These are phyloP conservation scores for Ictalurus furcatus DNA, from an alignment of 2,113 vertebrate species.

Conservation along the genomic window DNA sequence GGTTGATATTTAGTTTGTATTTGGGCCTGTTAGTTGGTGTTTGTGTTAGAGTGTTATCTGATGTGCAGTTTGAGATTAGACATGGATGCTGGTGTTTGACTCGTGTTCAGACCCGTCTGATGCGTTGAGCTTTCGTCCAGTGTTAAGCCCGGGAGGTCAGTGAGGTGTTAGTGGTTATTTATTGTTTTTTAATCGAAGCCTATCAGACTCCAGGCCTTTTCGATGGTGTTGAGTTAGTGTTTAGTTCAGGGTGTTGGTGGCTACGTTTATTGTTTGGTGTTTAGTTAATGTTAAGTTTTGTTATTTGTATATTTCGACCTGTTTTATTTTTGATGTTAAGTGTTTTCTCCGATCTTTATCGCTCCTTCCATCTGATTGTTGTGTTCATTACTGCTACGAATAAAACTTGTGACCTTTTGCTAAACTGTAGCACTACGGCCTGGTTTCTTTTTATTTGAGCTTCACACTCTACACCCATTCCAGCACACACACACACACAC, in stretches of 20 bases:
- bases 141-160: not conserved
- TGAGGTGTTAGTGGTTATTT: not conserved
- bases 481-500: constrained; percentile 1
- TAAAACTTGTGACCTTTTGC: constrained; percentile 2
- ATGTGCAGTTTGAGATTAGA: not conserved
- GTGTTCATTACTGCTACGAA: not conserved
- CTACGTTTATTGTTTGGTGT: not conserved
- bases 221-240: not conserved
- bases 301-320: not conserved
- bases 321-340: not conserved
- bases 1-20: too few species aligned
- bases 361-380: not conserved
- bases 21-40: not conserved
- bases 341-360: not conserved
- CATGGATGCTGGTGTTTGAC: not conserved
- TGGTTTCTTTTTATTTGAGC: constrained; percentile 26
- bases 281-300: not conserved
- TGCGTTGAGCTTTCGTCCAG: not conserved
- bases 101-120: not conserved
- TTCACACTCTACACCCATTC: constrained; percentile 30
- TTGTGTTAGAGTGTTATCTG: not conserved
- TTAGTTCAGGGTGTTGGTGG: not conserved
- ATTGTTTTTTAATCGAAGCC: not conserved
- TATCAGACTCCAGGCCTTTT: not conserved
- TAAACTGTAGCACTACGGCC: not conserved